Conservation (phyloP, 2,797 vertebrate species). For the Setipinna tenuifilis region DNA sequence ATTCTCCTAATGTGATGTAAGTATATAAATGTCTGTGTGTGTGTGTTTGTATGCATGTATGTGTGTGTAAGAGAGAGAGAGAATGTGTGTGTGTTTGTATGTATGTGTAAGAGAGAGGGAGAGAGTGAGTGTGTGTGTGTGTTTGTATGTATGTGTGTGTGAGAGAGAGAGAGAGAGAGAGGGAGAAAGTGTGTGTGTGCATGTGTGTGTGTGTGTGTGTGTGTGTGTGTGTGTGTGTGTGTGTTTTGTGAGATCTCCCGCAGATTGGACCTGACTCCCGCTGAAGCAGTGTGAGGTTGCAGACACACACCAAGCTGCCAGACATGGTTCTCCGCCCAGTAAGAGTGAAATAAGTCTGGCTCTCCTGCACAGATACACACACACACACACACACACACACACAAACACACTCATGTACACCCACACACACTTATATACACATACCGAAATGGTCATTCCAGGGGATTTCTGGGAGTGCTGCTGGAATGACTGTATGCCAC, state of each 20-base stretch:
- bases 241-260: not conserved
- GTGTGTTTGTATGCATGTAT: not conserved
- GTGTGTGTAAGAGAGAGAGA: not conserved
- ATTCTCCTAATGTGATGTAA: not conserved
- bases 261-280: conserved; percentile 3
- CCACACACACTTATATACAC: not conserved
- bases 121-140: not conserved
- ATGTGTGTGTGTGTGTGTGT: not conserved
- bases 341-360: not conserved
- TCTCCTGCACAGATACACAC: not conserved
- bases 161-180: no score
- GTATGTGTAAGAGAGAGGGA: not conserved
- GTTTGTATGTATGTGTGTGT: not conserved
- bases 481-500: not conserved
- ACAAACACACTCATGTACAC: not conserved
- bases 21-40: not conserved
- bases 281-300: not conserved
- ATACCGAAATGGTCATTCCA: conserved; percentile 23
- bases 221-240: conserved; percentile 3
- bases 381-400: no score
- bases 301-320: conserved; percentile 7
- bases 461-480: conserved; percentile 14
- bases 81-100: not conserved
- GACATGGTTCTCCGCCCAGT: not conserved
- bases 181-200: not conserved